Evolutionary conservation across 2,113 vertebrate species (phyloP), one percentile per base, ranked within the genome.

Genomic region (Eretmochelys imbricata): DNA sequence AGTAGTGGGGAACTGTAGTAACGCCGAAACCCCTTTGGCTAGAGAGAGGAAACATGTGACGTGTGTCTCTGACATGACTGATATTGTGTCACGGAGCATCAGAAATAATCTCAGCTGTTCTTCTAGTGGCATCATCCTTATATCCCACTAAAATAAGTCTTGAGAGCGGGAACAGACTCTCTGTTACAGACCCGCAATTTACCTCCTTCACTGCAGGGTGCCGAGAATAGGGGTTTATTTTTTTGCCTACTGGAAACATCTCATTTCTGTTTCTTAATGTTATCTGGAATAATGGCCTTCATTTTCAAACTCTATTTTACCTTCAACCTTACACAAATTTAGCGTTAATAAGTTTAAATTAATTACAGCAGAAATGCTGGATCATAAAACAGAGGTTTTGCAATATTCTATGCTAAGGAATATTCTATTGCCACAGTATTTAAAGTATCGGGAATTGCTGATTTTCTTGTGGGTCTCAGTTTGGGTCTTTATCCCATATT

Each of bases 21-120:
- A 62, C 99, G 99, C 16, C 99, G 99, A 95, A 99, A 99, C n/a
- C 99, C 99, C 97, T 99, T 99, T 57, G 99, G 99, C 99, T 99
- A 95, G 85, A 93, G 93, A 95, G 72, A 97, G 94, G 97, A 86
- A 97, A 42, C 55, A 94, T 93, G 16, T 94, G 62, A 90, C 69
- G 10, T 3, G 13, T 25, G 49, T 79, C 86, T 86, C 17, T n/a
- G 55, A 90, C 22, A 55, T 24, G 31, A 90, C 0, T 49, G 69
- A 93, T 2, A 14, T 46, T 92, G 19, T 0, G 48, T 85, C 49
- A 53, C 0, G 31, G 75, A 42, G 80, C 24, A 46, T 48, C 49
- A 92, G 91, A 97, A 93, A 80, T 55, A 48, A 87, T 80, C 62
- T 84, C 88, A 65, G 31, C 16, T 65, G 10, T 53, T 80, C 1